Conservation (phyloP, 1,140 invertebrate species). For the Drepana arcuata region DNA sequence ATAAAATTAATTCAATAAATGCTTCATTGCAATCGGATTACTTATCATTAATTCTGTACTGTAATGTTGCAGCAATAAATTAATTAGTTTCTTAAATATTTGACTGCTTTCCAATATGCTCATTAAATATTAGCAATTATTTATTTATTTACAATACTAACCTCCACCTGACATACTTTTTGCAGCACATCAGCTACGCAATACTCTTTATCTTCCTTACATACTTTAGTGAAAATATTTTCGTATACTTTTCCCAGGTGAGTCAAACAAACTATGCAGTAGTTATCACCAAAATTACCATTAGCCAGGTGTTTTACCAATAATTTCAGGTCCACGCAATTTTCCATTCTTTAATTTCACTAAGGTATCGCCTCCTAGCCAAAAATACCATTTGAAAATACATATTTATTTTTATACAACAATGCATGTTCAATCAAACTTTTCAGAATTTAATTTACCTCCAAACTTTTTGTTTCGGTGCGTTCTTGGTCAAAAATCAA, state of each 20-base stretch:
- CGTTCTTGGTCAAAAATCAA: conserved; percentile 25
- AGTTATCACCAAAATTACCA: conserved; percentile 37
- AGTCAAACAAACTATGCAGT: conserved; percentile 44
- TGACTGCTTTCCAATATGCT: too few relatives aligned
- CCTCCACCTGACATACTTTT: conserved; percentile 37
- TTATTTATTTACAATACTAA: conserved; percentile 13
- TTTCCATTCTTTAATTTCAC: conserved; percentile 23
- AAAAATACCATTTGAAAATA: conserved; percentile 5
- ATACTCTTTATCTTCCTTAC: conserved; percentile 39
- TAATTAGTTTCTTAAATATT: too few relatives aligned
- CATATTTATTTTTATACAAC: conserved; percentile 10
- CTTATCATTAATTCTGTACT: too few relatives aligned
- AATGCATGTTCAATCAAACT: conserved; percentile 2
- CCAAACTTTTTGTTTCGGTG: conserved; percentile 27
- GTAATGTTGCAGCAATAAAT: too few relatives aligned
- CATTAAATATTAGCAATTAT: too few relatives aligned
- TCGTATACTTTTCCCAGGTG: conserved; percentile 26
- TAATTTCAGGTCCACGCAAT: conserved; percentile 27
- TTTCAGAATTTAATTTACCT: conserved; percentile 22
- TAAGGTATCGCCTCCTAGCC: conserved; percentile 3
- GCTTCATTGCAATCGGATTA: too few relatives aligned
- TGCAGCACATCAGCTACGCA: conserved; percentile 43
- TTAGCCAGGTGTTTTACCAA: conserved; percentile 47
- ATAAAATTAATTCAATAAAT: too few relatives aligned
- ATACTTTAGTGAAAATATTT: conserved; percentile 42